Conservation (phyloP, 2,888 invertebrate species). For the Latheticus oryzae region DNA sequence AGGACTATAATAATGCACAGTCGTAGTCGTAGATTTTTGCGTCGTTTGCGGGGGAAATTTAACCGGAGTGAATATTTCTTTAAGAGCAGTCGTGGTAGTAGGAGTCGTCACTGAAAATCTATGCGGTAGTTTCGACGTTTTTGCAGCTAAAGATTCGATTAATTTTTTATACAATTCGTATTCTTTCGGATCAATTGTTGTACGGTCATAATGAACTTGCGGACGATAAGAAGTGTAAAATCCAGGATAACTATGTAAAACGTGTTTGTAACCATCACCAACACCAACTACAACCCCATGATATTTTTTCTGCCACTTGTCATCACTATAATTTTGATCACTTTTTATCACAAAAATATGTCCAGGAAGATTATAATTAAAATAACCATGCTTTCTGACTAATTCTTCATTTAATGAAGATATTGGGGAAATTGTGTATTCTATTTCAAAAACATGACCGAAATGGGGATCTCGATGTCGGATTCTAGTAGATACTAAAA, state of each 20-base stretch:
- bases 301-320: no score
- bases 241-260: constrained; percentile 54
- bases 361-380: constrained; percentile 68
- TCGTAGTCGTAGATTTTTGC: no score
- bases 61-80: no score
- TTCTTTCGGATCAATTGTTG: constrained; percentile 52
- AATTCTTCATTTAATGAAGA: constrained; percentile 57
- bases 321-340: no score
- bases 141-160: constrained; percentile 52
- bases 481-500: no score
- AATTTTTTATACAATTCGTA: constrained; percentile 56
- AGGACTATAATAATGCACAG: constrained; percentile 52
- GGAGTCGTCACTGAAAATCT: constrained; percentile 28
- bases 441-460: constrained; percentile 72
- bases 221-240: constrained; percentile 45
- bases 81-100: constrained; percentile 2
- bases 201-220: constrained; percentile 41
- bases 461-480: constrained; percentile 71
- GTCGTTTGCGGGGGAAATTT: no score
- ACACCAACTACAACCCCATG: constrained; percentile 34
- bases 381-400: constrained; percentile 62
- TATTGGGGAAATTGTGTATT: constrained; percentile 74
- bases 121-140: constrained; percentile 38
- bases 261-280: constrained; percentile 53
- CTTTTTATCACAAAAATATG: constrained; percentile 74